Percentiles rank a stretch among this genome's conserved stretches.
phyloP scores from a whole-genome alignment of 1,140 invertebrate genomes.

The Thaumetopoea pityocampa region DNA sequence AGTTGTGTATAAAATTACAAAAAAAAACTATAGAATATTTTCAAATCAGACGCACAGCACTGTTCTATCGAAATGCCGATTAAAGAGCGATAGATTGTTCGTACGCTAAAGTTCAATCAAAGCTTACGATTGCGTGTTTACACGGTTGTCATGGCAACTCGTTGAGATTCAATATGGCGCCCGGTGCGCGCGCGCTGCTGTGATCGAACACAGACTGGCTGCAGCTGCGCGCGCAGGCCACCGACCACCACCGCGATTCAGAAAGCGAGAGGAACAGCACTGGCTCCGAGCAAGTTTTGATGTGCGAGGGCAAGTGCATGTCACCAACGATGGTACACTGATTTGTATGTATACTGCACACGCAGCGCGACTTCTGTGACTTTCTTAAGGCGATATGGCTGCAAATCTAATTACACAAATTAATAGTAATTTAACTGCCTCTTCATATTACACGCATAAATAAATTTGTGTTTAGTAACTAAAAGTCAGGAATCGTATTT shows the following conservation, averaged over 20 bases:
- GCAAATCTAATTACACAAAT: conserved; percentile 8
- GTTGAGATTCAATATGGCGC: conserved; percentile 54
- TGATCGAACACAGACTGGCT: conserved; percentile 58
- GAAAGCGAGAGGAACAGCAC: conserved; percentile 70
- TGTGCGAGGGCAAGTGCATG: conserved; percentile 60
- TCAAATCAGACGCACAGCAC: conserved; percentile 31
- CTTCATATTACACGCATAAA: too few species aligned
- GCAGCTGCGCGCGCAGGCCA: conserved; percentile 30
- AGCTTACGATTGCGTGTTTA: conserved; percentile 39
- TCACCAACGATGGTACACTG: conserved; percentile 39
- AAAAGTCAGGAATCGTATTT: too few species aligned
- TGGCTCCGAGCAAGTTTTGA: conserved; percentile 60
- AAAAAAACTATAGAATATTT: conserved; percentile 2
- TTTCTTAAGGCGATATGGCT: conserved; percentile 5
- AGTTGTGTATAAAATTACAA: too few species aligned
- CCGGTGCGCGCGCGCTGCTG: conserved; percentile 57
- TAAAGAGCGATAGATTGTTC: conserved; percentile 3
- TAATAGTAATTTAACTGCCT: background rate
- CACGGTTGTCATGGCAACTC: conserved; percentile 67
- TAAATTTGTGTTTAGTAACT: too few species aligned
- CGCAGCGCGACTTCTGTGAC: background rate
- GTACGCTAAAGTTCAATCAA: conserved; percentile 15
- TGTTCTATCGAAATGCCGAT: conserved; percentile 1
- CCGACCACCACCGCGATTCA: conserved; percentile 57
- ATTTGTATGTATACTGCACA: conserved; percentile 27